Evolutionary conservation across 2,113 vertebrate genomes (phyloP).

Genomic region (Physeter macrocephalus): DNA sequence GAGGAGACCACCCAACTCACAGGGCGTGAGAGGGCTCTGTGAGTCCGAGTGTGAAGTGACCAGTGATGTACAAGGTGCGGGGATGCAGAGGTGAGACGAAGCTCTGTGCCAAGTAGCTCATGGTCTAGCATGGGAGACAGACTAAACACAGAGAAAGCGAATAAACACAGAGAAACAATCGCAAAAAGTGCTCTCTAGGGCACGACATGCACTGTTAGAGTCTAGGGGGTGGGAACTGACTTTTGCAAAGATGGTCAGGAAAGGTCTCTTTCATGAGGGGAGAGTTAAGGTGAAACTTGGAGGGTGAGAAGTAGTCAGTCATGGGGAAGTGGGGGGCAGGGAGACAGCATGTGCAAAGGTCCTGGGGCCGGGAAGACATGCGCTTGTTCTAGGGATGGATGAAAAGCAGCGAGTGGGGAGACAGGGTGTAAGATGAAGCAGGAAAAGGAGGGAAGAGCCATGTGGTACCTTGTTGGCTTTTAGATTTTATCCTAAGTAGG

Average conservation of each 20-base stretch:
- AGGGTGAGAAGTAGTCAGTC: not conserved
- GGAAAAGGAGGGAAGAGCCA: not conserved
- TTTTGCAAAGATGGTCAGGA: not conserved
- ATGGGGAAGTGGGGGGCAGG: not conserved
- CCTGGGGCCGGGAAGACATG: not conserved
- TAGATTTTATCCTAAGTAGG: not conserved
- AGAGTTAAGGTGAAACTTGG: not conserved
- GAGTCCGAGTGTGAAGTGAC: accelerated
- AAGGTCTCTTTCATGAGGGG: not conserved
- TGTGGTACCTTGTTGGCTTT: not conserved
- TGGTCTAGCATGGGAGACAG: not conserved
- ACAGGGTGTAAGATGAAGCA: accelerated
- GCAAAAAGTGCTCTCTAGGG: not conserved
- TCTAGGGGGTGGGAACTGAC: accelerated
- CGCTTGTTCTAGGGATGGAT: not conserved
- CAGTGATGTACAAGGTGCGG: too few relatives aligned
- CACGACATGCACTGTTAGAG: too few relatives aligned
- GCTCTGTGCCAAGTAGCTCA: not conserved
- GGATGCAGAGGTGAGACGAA: not conserved
- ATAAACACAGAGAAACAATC: not conserved
- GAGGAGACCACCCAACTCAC: not conserved
- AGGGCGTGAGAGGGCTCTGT: accelerated
- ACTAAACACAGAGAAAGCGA: not conserved
- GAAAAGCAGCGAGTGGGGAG: not conserved
- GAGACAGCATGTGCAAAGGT: not conserved